phyloP scores from a whole-genome alignment of 2,888 invertebrate species.

The Hirudinaria manillensis region DNA sequence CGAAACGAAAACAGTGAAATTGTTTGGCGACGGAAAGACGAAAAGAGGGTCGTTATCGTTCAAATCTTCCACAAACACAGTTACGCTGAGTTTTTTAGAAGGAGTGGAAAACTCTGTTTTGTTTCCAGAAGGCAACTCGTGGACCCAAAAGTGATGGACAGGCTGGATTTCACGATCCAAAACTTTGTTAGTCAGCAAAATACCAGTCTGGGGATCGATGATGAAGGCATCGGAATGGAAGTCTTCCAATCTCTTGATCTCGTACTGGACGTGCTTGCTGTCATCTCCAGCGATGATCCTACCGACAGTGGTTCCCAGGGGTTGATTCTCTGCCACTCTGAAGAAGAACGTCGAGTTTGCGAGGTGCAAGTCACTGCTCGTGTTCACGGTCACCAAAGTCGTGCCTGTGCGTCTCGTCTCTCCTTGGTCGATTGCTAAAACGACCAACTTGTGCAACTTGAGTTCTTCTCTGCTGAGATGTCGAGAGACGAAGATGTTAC shows the following conservation, averaged over 20 bases:
- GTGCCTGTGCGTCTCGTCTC: slow-evolving; percentile 7
- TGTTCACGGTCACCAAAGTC: slow-evolving; percentile 21
- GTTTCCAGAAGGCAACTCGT: slow-evolving; percentile 21
- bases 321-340: slow-evolving; percentile 51
- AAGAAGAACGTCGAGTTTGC: slow-evolving; percentile 32
- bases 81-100: slow-evolving; percentile 32
- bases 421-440: slow-evolving; percentile 22
- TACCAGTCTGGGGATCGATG: slow-evolving; percentile 34
- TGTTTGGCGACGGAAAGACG: slow-evolving; percentile 33
- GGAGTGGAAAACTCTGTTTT: slow-evolving; percentile 21
- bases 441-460: not conserved
- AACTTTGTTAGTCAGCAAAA: slow-evolving; percentile 29
- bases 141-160: slow-evolving; percentile 35
- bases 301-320: slow-evolving; percentile 34
- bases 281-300: slow-evolving; percentile 34
- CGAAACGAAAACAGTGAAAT: slow-evolving; percentile 35
- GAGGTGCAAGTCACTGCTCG: slow-evolving; percentile 38
- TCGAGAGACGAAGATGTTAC: slow-evolving; percentile 9
- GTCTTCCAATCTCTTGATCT: slow-evolving; percentile 54
- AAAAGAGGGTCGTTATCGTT: slow-evolving; percentile 38
- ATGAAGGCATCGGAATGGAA: slow-evolving; percentile 45
- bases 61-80: slow-evolving; percentile 37
- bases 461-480: slow-evolving; percentile 12
- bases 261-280: slow-evolving; percentile 32
- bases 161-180: slow-evolving; percentile 37